Percentiles rank a stretch among this genome's conserved stretches.
Evolutionary conservation across 2,888 invertebrate genomes (phyloP).

Genomic region (Spilarctia lutea): DNA sequence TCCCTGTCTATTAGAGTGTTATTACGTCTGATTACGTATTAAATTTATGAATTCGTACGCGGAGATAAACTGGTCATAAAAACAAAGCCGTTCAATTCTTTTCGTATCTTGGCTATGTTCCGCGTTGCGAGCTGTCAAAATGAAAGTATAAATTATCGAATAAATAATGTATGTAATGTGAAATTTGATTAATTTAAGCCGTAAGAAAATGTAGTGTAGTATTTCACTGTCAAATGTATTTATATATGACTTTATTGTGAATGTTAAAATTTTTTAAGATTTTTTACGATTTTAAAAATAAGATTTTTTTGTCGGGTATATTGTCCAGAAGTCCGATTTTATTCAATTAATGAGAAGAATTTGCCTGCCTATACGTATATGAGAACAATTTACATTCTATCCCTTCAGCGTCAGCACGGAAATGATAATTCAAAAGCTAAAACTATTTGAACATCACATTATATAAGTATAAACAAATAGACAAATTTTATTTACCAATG

Average conservation of each 20-base stretch:
- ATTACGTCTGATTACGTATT: not conserved
- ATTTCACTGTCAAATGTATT: slow-evolving; percentile 3
- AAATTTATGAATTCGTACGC: not conserved
- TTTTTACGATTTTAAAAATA: not conserved
- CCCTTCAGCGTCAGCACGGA: not conserved
- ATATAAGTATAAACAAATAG: not conserved
- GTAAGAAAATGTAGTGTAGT: not conserved
- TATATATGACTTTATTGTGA: not conserved
- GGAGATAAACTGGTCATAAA: not conserved
- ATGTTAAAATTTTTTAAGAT: not conserved
- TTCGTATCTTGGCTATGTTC: not conserved
- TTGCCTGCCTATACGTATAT: not conserved
- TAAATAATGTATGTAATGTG: not conserved
- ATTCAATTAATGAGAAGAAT: not conserved
- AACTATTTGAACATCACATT: not conserved
- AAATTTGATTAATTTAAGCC: not conserved
- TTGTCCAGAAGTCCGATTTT: not conserved
- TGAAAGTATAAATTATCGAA: not conserved
- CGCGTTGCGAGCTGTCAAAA: not conserved
- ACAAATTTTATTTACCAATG: slow-evolving; percentile 23
- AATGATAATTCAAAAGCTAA: not conserved
- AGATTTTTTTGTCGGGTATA: not conserved
- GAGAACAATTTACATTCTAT: not conserved
- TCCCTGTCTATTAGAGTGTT: not conserved
- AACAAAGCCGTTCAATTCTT: not conserved